A percentile compares a stretch with the other conserved stretches of the same genome.
phyloP scores from a whole-genome alignment of 2,888 invertebrate species.

The Nebria salina region DNA sequence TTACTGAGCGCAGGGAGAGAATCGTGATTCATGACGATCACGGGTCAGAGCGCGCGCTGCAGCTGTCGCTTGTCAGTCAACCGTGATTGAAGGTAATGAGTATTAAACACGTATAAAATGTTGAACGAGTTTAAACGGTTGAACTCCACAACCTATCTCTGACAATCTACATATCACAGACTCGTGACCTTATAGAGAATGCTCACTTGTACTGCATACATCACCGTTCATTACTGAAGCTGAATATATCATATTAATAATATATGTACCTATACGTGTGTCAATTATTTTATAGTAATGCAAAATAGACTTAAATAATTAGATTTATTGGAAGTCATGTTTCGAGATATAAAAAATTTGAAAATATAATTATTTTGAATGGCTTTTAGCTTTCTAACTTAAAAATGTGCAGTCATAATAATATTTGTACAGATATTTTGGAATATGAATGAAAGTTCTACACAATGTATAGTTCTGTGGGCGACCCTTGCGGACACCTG shows the following conservation, averaged over 20 bases:
- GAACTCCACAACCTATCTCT: background rate
- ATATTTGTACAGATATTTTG: background rate
- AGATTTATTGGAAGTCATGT: too few relatives aligned
- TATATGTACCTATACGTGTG: too few relatives aligned
- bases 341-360: too few relatives aligned
- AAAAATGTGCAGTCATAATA: too few relatives aligned
- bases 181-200: background rate
- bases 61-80: conserved; percentile 23
- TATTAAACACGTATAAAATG: conserved; percentile 26
- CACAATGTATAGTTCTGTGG: conserved; percentile 5
- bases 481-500: conserved; percentile 15
- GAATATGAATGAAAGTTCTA: background rate
- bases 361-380: too few relatives aligned
- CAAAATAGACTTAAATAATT: too few relatives aligned
- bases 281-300: too few relatives aligned
- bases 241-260: too few relatives aligned
- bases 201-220: background rate
- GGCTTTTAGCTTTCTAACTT: too few relatives aligned
- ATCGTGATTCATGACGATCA: background rate
- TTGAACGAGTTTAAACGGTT: conserved; percentile 18
- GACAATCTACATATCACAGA: conserved; percentile 6
- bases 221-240: too few relatives aligned
- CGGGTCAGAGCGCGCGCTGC: conserved; percentile 9
- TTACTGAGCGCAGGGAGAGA: background rate
- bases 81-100: conserved; percentile 23